Base-by-base conservation (phyloP, 2,113 vertebrate genomes). In the Tyto alba region DNA sequence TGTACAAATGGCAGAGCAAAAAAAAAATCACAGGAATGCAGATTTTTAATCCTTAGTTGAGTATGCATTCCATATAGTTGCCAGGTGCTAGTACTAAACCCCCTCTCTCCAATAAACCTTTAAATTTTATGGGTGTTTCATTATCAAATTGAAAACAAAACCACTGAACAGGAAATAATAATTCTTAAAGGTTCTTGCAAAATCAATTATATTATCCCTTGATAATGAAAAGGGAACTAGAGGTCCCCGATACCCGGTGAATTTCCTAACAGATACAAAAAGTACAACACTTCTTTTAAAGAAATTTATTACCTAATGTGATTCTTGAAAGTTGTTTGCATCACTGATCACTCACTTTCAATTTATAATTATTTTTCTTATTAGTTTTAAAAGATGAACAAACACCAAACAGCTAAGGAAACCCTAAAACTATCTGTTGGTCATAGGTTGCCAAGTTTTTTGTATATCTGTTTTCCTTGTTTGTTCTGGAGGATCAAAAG, bases 91-190 rank as follows among this genome's bases (percentile, higher is more conserved):
- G 76, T 81, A 71, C 76, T 82, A 92, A 96, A 82, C 22, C 10
- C 64, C 19, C 6, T 68, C 62, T 89, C 77, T 20, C 40, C 81
- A 82, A 27, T 79, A 94, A 90, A 90, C 17, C 80, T 90, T 90
- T 57, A 86, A 68, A 90, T 94, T 94, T 95, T 95, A 93, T 94
- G 83, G 25, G 64, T 90, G 76, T 89, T 96, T 95, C 80, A 75
- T 81, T 89, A 92, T 96, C 73, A 96, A 86, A 81, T 85, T 72
- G 90, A 89, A 90, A 96, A 93, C 64, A 95, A 95, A 95, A 85
- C 75, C 69, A 72, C 64, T 64, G 74, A 92, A 82, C 52, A 72
- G 95, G 89, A 95, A 95, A 91, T 40, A 90, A 45, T 87, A 67
- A 82, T 89, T 79, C 66, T 85, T 75, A 82, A 93, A 84, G n/a